Percentiles rank a stretch among this genome's conserved stretches.
Conservation (phyloP, 1,140 invertebrate species). For the Atta texana region DNA sequence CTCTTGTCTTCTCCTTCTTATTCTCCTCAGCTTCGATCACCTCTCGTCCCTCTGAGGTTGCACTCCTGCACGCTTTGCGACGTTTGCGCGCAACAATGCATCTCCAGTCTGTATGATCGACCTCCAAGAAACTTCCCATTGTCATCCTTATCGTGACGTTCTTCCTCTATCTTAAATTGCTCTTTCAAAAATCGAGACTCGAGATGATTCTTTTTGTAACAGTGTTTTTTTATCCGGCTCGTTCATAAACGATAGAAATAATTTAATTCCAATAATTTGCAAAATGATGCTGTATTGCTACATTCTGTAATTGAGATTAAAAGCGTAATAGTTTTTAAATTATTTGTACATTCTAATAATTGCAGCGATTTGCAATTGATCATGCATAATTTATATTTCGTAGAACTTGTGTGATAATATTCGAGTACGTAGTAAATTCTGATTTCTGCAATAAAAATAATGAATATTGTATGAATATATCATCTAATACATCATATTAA, state of each 20-base stretch:
- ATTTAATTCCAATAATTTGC: constrained; percentile 13
- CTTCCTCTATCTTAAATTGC: not conserved
- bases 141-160: not conserved
- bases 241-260: not conserved
- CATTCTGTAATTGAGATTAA: not conserved
- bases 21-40: constrained; percentile 30
- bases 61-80: not conserved
- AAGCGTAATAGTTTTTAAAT: constrained; percentile 11
- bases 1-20: constrained; percentile 55
- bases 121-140: constrained; percentile 13
- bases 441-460: constrained; percentile 37
- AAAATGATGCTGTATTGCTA: not conserved
- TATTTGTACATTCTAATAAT: constrained; percentile 17
- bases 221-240: not conserved
- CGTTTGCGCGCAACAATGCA: constrained; percentile 1
- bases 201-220: not conserved
- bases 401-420: constrained; percentile 10
- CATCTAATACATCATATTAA: not conserved
- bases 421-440: constrained; percentile 18
- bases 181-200: not conserved
- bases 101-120: constrained; percentile 48
- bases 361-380: constrained; percentile 16
- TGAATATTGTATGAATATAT: not conserved
- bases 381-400: constrained; percentile 36
- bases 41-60: not conserved